Evolutionary conservation across 2,113 vertebrate genomes (phyloP), one percentile per base, ranked within the genome.

Genomic region (Anolis sagrei): DNA sequence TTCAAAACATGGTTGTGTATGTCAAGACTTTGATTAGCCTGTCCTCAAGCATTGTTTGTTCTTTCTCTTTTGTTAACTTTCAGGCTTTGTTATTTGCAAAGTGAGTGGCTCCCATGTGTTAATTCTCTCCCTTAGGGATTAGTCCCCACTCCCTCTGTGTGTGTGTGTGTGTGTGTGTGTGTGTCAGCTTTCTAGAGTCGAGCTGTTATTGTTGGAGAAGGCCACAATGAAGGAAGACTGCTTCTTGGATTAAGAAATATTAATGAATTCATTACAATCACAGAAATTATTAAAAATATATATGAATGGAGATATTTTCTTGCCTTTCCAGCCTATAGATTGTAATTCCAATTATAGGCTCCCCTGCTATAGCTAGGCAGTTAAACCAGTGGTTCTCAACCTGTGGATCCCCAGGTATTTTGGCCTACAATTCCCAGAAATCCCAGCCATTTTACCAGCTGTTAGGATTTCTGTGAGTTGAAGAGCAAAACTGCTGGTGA

Each of bases 91-190:
- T 89, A 64, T 85, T 74, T 89, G 90, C 68, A 81, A 92, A 89
- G 81, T 89, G 89, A 94, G 89, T n/a, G 4, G 79, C 89, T 93
- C 94, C 87, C 87, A 92, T 91, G 92, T 92, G 90, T 90, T 92
- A 87, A 91, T 91, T 90, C 80, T 86, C 73, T 93, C 92, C 92
- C 92, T 90, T 81, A 87, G 87, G 92, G 73, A 88, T 2, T 32
- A 39, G 2, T 70, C 21, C 9, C 29, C 27, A 7, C 64, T n/a
- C 64, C 11, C 21, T 64, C 62, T 64, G 81, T 87, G 66, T 85
- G 85, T 88, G 90, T 85, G 85, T 87, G 88, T 64, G 58, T 79
- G 32, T 78, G 34, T 70, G 68, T 70, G 68, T 21, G 34, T 49
- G 54, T 1, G 25, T 32, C n/a, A 36, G 91, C 91, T 87, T 84